phyloP scores from a whole-genome alignment of 2,888 invertebrate species.

The Opisthograptis luteolata region DNA sequence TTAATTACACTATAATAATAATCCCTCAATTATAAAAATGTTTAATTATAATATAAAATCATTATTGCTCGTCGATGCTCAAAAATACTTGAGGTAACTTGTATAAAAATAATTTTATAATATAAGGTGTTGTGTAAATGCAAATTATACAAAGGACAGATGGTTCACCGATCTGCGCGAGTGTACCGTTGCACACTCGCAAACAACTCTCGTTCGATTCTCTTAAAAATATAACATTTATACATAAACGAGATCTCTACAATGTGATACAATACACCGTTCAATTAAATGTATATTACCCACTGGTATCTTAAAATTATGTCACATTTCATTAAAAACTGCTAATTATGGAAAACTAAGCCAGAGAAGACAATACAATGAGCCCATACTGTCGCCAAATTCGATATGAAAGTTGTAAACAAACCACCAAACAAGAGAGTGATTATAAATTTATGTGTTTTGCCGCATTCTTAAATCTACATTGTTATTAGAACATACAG shows the following conservation, averaged over 20 bases:
- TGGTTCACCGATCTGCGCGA: background rate
- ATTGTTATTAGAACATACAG: no score
- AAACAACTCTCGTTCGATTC: background rate
- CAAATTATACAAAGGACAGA: background rate
- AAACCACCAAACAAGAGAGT: no score
- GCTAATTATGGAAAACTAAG: no score
- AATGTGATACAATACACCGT: conserved; percentile 22
- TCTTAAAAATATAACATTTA: conserved; percentile 19
- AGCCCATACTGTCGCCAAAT: no score
- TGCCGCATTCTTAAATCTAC: no score
- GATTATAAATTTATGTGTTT: no score
- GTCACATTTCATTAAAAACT: conserved; percentile 34
- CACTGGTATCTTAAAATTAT: conserved; percentile 27
- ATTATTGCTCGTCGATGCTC: conserved; percentile 15
- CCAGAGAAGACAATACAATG: no score
- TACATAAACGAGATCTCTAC: conserved; percentile 40
- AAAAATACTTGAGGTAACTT: conserved; percentile 31
- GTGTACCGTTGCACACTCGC: no score
- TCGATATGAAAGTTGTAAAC: no score
- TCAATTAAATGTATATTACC: conserved; percentile 7
- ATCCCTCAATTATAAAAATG: conserved; percentile 28
- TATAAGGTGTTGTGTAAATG: conserved; percentile 12
- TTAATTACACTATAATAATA: conserved; percentile 26
- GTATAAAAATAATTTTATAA: conserved; percentile 33
- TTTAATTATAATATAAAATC: conserved; percentile 17